Evolutionary conservation across 2,113 vertebrate species (phyloP).

Genomic region (Sorex araneus): DNA sequence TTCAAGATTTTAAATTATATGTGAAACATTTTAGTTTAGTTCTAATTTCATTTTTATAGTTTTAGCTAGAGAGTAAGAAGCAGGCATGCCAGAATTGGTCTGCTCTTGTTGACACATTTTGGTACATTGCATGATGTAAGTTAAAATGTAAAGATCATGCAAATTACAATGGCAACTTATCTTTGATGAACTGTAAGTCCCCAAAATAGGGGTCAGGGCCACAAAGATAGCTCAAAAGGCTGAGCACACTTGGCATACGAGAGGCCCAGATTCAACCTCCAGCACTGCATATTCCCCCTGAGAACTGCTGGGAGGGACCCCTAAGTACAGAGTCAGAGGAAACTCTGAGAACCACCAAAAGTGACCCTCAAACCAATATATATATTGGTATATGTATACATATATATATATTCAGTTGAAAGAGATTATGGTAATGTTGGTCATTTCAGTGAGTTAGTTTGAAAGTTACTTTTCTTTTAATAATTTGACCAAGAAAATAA

Average conservation of each 20-base stretch:
- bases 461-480: not conserved
- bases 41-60: conserved; percentile 19
- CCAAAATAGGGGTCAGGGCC: no score
- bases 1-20: not conserved
- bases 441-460: not conserved
- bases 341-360: no score
- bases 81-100: not conserved
- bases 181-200: not conserved
- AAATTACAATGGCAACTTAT: not conserved
- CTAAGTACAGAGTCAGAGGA: not conserved
- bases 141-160: not conserved
- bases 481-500: not conserved
- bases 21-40: not conserved
- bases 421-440: not conserved
- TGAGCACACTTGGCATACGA: no score
- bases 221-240: no score
- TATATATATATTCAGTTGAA: no score
- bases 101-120: not conserved
- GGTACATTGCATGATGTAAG: not conserved
- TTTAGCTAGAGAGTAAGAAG: not conserved
- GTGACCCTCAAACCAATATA: no score
- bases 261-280: no score
- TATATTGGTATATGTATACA: no score
- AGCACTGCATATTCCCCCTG: no score
- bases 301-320: no score